Evolutionary conservation across 2,797 vertebrate species (phyloP).

Genomic region (Thunnus albacares): DNA sequence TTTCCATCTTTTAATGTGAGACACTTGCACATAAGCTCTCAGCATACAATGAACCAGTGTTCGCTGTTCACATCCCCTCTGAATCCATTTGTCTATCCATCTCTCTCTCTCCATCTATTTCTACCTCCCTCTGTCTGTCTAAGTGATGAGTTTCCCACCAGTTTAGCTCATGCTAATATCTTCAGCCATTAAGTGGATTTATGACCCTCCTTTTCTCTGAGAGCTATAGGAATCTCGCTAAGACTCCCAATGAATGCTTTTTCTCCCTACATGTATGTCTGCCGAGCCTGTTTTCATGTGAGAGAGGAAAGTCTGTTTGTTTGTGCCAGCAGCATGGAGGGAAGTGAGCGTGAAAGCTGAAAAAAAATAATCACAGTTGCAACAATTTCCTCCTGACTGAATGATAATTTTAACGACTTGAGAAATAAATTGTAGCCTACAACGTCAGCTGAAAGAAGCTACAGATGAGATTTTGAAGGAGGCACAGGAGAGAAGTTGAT

Average conservation of each 20-base stretch:
- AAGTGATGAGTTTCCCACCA: conserved; percentile 56
- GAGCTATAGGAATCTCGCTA: conserved; percentile 47
- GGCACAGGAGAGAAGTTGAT: background rate
- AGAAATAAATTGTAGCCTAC: background rate
- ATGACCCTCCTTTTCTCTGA: conserved; percentile 52
- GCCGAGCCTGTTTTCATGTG: conserved; percentile 5
- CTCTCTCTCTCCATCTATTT: conserved; percentile 37
- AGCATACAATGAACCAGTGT: conserved; percentile 27
- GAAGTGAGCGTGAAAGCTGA: background rate
- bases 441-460: background rate
- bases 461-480: background rate
- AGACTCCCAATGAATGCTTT: conserved; percentile 48
- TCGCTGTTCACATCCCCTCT: background rate
- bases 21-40: background rate
- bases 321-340: background rate
- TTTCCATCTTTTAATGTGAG: too few species aligned
- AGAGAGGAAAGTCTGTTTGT: background rate
- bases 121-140: conserved; percentile 24
- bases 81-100: background rate
- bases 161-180: conserved; percentile 68
- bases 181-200: conserved; percentile 74
- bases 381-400: background rate
- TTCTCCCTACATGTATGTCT: conserved; percentile 5
- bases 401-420: background rate
- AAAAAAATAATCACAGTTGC: background rate